Percentiles rank a stretch among this genome's conserved stretches.
Evolutionary conservation across 2,797 vertebrate species (phyloP).

Genomic region (Synanceia verrucosa): DNA sequence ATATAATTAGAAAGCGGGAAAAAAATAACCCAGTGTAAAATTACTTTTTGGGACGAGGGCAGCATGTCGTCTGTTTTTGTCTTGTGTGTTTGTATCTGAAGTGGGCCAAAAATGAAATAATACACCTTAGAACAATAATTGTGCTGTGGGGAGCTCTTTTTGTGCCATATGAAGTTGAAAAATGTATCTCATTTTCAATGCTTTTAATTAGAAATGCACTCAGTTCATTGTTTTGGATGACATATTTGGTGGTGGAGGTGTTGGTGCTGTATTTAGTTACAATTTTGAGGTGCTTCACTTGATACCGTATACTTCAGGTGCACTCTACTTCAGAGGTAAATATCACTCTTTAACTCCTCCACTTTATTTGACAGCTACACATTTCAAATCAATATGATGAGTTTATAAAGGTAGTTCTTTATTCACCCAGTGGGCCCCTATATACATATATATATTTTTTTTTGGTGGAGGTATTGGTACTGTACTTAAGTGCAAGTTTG

Average conservation of each 20-base stretch:
- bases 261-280: neutral
- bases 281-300: neutral
- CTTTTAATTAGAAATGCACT: neutral
- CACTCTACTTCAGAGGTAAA: neutral
- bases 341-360: neutral
- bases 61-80: conserved; percentile 19
- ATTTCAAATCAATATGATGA: too few species aligned
- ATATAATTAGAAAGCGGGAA: conserved; percentile 74
- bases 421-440: too few species aligned
- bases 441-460: too few species aligned
- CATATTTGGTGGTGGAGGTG: too few species aligned
- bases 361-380: neutral
- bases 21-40: conserved; percentile 66
- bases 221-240: neutral
- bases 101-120: conserved; percentile 27
- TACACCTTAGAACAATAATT: conserved; percentile 1
- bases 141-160: neutral
- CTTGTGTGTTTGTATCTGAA: conserved; percentile 12
- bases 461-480: too few species aligned
- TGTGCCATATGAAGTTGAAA: conserved; percentile 9
- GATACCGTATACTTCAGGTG: neutral
- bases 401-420: too few species aligned
- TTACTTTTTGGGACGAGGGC: conserved; percentile 33
- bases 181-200: neutral
- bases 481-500: neutral